Evolutionary conservation across 2,888 invertebrate species (phyloP).

Genomic region (Tenthredo notha): DNA sequence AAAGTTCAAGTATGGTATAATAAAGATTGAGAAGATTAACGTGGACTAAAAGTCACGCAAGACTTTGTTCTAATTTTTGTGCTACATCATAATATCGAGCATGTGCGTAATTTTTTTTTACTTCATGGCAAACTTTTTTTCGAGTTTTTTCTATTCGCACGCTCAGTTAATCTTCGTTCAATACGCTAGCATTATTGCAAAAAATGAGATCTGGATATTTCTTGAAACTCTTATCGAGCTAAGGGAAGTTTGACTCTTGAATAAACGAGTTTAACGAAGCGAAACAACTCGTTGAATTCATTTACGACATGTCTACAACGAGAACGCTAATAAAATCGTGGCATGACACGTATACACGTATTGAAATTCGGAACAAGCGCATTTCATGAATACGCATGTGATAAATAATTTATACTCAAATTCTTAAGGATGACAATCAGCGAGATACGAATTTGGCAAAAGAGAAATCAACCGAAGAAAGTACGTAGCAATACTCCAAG

Average conservation of each 20-base stretch:
- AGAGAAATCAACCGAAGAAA: constrained; percentile 49
- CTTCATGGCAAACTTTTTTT: not conserved
- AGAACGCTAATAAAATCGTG: constrained; percentile 24
- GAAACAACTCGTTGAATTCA: not conserved
- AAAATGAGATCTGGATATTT: not conserved
- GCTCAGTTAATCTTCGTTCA: not conserved
- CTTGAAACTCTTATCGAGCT: not conserved
- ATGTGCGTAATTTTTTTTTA: not conserved
- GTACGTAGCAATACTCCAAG: not conserved
- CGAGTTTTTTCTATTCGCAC: not conserved
- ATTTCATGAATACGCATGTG: not conserved
- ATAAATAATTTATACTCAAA: constrained; percentile 24
- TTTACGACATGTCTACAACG: constrained; percentile 22
- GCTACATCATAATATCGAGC: not conserved
- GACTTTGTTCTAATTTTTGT: not conserved
- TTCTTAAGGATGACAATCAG: not conserved
- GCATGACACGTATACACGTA: constrained; percentile 7
- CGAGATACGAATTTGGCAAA: constrained; percentile 33
- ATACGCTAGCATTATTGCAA: not conserved
- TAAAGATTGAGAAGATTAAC: not conserved
- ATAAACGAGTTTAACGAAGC: constrained; percentile 30
- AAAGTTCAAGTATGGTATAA: not conserved
- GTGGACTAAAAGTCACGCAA: not conserved
- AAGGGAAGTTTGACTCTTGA: not conserved
- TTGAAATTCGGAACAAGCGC: not conserved